These are phyloP conservation scores for Orientallactaga bullata DNA, from an alignment of 2,113 vertebrate genomes.

Conservation along the genomic window DNA sequence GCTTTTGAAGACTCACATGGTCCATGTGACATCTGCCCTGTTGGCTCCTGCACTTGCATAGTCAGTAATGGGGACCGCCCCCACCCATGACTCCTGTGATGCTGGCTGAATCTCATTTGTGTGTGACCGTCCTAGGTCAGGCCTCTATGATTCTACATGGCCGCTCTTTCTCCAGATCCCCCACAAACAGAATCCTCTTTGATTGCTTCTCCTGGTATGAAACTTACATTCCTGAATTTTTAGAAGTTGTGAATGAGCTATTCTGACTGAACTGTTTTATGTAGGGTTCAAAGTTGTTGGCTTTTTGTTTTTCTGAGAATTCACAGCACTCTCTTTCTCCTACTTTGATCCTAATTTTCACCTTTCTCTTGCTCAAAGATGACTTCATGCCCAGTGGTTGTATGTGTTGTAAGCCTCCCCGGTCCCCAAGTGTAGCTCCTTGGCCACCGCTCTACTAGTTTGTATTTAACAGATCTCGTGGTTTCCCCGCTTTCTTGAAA, in stretches of 20 bases:
- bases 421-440: accelerated
- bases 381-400: accelerated
- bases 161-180: background rate
- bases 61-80: too few relatives aligned
- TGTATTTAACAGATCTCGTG: accelerated
- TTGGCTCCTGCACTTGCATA: background rate
- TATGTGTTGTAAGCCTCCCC: accelerated
- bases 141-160: too few relatives aligned
- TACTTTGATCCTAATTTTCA: background rate
- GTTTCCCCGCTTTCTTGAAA: background rate
- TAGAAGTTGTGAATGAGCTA: too few relatives aligned
- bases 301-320: background rate
- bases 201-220: background rate
- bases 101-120: accelerated
- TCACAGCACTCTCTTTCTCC: background rate
- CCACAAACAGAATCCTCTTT: too few relatives aligned
- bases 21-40: too few relatives aligned
- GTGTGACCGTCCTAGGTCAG: background rate
- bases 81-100: too few relatives aligned
- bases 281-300: background rate
- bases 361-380: background rate
- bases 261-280: background rate
- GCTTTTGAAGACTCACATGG: background rate
- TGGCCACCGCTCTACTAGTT: background rate
- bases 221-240: background rate